phyloP scores from a whole-genome alignment of 2,797 vertebrate genomes.

The Ceryle rudis region DNA sequence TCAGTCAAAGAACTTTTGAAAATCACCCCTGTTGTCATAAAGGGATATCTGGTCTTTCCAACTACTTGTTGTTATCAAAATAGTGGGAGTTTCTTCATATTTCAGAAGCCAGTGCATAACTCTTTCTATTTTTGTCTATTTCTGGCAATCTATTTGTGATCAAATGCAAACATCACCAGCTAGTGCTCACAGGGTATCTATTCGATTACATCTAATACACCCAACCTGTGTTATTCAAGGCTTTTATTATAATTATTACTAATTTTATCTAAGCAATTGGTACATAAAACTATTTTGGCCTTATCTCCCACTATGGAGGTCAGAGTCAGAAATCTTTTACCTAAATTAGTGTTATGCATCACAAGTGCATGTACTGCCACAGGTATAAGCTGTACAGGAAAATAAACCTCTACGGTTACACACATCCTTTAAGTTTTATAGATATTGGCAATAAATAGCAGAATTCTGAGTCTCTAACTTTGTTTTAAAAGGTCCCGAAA shows the following conservation, averaged over 20 bases:
- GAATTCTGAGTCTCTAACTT: not conserved
- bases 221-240: not conserved
- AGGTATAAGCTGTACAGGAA: not conserved
- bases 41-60: not conserved
- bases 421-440: not conserved
- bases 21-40: not conserved
- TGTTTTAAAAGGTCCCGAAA: not conserved
- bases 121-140: too few relatives aligned
- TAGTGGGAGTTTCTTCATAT: not conserved
- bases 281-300: not conserved
- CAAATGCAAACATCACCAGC: not conserved
- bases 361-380: too few relatives aligned
- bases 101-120: not conserved
- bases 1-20: not conserved
- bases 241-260: not conserved
- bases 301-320: not conserved
- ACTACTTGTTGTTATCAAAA: not conserved
- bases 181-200: not conserved
- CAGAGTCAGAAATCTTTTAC: not conserved
- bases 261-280: not conserved
- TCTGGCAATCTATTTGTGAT: not conserved
- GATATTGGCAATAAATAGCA: not conserved
- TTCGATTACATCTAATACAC: not conserved
- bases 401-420: not conserved
- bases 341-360: not conserved